These are phyloP conservation scores for Dorcus hopei DNA, from an alignment of 2,888 invertebrate species.

Conservation along the genomic window DNA sequence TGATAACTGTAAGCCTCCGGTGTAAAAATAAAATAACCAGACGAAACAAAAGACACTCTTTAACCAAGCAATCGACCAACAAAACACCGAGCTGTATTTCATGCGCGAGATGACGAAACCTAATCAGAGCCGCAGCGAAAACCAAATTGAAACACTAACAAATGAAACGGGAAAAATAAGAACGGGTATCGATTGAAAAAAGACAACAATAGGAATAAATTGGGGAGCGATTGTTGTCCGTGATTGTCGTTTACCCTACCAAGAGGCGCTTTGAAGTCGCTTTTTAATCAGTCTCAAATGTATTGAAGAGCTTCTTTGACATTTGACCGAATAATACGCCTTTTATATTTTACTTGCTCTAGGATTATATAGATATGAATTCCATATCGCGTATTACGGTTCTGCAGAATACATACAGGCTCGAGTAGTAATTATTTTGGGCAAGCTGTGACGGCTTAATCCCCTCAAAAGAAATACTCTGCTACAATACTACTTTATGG, in stretches of 20 bases:
- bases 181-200: constrained; percentile 49
- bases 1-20: constrained; percentile 40
- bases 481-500: too few species aligned
- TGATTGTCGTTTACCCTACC: constrained; percentile 50
- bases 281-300: constrained; percentile 50
- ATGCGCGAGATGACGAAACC: constrained; percentile 20
- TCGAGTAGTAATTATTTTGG: background rate
- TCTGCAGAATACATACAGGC: background rate
- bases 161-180: constrained; percentile 37
- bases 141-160: constrained; percentile 47
- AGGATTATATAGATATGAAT: constrained; percentile 16
- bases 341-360: constrained; percentile 36
- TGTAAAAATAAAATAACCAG: constrained; percentile 40
- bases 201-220: constrained; percentile 49
- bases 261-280: constrained; percentile 47
- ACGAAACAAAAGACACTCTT: constrained; percentile 38
- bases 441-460: background rate
- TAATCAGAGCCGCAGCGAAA: constrained; percentile 29
- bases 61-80: constrained; percentile 34
- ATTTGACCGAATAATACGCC: constrained; percentile 51
- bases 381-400: constrained; percentile 13
- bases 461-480: background rate
- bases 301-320: constrained; percentile 48
- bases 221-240: constrained; percentile 49
- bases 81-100: constrained; percentile 15